Percentiles rank a stretch among this genome's conserved stretches.
These are phyloP conservation scores for Pseudonaja textilis DNA, from an alignment of 2,113 vertebrate species.

Conservation along the genomic window DNA sequence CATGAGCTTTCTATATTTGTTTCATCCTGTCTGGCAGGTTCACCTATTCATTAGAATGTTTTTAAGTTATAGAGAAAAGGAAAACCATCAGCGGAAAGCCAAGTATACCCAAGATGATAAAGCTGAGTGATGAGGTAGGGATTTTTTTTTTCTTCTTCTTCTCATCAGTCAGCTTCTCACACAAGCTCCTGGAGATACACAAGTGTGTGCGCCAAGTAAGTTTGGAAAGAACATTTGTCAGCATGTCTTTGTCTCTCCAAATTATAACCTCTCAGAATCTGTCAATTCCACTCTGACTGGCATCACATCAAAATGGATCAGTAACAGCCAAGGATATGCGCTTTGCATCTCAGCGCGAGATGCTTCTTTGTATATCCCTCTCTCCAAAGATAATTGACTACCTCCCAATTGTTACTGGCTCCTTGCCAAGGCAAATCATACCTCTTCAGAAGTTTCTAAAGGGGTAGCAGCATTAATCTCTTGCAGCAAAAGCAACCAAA, in stretches of 20 bases:
- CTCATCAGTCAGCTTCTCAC: background rate
- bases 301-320: background rate
- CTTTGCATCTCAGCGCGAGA: conserved; percentile 20
- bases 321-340: conserved; percentile 3
- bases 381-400: conserved; percentile 11
- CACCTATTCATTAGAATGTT: background rate
- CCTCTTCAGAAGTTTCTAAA: background rate
- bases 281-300: conserved; percentile 14
- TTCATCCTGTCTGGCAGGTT: background rate
- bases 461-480: background rate
- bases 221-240: background rate
- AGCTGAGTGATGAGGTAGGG: background rate
- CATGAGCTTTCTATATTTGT: background rate
- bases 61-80: background rate
- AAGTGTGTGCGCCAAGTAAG: background rate
- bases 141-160: too few relatives aligned
- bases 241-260: background rate
- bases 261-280: conserved; percentile 14
- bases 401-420: conserved; percentile 8
- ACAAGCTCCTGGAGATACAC: background rate
- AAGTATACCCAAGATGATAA: background rate
- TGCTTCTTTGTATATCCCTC: background rate
- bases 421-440: background rate
- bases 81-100: background rate
- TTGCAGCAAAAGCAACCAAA: background rate